Evolutionary conservation across 1,140 invertebrate genomes (phyloP).

Genomic region (Pomacea maculata): DNA sequence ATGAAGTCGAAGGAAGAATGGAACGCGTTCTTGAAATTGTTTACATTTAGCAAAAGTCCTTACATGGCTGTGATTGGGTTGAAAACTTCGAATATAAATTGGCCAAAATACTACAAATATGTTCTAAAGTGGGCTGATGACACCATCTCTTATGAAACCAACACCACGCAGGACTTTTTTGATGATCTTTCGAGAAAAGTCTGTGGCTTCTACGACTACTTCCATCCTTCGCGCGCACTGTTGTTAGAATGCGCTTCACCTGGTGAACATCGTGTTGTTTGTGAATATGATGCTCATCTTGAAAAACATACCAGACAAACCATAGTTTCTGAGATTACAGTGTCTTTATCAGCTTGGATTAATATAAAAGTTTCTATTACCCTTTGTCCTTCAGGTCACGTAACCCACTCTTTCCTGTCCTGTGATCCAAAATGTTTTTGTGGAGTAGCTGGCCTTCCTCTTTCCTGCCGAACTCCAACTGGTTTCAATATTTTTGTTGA

Average conservation of each 20-base stretch:
- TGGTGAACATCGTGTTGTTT: background rate
- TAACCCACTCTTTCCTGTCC: background rate
- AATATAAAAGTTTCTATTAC: background rate
- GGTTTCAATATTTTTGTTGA: too few relatives aligned
- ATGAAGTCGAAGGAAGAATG: background rate
- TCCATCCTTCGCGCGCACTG: background rate
- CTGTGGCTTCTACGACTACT: background rate
- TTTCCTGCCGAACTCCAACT: background rate
- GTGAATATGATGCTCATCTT: background rate
- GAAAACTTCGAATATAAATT: background rate
- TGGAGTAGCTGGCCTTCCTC: background rate
- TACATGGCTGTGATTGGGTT: background rate
- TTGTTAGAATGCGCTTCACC: background rate
- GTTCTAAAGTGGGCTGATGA: slow-evolving; percentile 6
- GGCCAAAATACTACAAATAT: background rate
- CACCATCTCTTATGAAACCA: background rate
- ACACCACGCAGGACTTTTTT: background rate
- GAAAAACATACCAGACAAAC: background rate
- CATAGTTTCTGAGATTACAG: background rate
- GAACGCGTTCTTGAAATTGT: background rate
- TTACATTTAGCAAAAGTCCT: background rate
- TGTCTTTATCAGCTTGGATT: background rate
- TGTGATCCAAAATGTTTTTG: slow-evolving; percentile 12
- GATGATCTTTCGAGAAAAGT: background rate
- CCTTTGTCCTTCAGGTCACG: background rate